phyloP scores from a whole-genome alignment of 2,888 invertebrate genomes.

The Ochropleura leucogaster region DNA sequence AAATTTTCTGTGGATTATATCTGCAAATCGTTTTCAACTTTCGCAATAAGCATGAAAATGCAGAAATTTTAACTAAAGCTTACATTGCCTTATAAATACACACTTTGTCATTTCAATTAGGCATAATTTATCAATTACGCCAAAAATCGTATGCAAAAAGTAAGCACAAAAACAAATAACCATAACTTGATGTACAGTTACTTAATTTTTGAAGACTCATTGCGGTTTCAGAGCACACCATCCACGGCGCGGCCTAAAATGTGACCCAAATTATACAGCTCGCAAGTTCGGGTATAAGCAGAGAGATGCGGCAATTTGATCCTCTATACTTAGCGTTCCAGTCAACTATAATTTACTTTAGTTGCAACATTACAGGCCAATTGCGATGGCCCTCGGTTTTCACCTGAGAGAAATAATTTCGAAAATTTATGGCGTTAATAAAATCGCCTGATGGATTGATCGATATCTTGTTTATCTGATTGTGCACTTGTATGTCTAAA shows the following conservation, averaged over 20 bases:
- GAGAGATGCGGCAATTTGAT: slow-evolving; percentile 61
- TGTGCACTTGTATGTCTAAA: slow-evolving; percentile 41
- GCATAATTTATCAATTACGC: slow-evolving; percentile 60
- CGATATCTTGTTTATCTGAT: slow-evolving; percentile 74
- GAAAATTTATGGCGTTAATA: slow-evolving; percentile 79
- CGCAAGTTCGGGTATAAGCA: slow-evolving; percentile 57
- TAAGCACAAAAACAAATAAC: slow-evolving; percentile 59
- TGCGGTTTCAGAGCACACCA: slow-evolving; percentile 56
- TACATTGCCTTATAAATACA: slow-evolving; percentile 16
- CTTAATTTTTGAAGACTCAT: slow-evolving; percentile 61
- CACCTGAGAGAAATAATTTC: slow-evolving; percentile 75
- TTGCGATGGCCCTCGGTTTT: slow-evolving; percentile 73
- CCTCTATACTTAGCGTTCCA: slow-evolving; percentile 74
- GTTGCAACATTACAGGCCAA: slow-evolving; percentile 74
- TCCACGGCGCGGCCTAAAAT: slow-evolving; percentile 51
- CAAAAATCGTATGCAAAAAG: slow-evolving; percentile 31
- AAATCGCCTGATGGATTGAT: slow-evolving; percentile 79
- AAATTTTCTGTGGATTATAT: slow-evolving; percentile 39
- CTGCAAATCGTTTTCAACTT: slow-evolving; percentile 10
- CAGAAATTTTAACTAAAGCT: slow-evolving; percentile 27
- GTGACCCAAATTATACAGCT: slow-evolving; percentile 65
- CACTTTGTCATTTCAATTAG: slow-evolving; percentile 26
- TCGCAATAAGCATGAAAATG: slow-evolving; percentile 22
- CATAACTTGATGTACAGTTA: slow-evolving; percentile 60
- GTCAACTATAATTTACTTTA: slow-evolving; percentile 80